Conservation (phyloP, 2,888 invertebrate species). For the Petrolisthes manimaculis region DNA sequence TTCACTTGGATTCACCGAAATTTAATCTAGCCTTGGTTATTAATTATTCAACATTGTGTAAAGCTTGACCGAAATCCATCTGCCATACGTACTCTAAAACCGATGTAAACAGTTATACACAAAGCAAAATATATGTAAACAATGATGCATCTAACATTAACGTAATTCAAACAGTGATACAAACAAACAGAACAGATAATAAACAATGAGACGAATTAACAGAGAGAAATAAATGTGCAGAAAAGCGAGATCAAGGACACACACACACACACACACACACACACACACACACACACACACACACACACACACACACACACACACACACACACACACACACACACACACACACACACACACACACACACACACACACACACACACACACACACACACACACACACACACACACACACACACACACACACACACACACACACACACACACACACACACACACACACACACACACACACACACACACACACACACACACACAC, state of each 20-base stretch:
- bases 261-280: not conserved
- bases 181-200: too few relatives aligned
- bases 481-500: conserved; percentile 8
- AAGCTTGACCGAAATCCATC: too few relatives aligned
- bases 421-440: not conserved
- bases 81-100: too few relatives aligned
- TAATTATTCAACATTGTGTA: too few relatives aligned
- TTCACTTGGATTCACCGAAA: too few relatives aligned
- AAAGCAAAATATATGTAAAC: too few relatives aligned
- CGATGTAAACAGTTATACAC: too few relatives aligned
- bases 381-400: not conserved
- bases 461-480: not conserved
- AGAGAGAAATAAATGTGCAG: not conserved
- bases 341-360: conserved; percentile 2
- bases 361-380: not conserved
- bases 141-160: too few relatives aligned
- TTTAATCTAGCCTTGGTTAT: too few relatives aligned
- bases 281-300: not conserved
- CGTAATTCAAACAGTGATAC: too few relatives aligned
- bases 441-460: not conserved
- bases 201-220: too few relatives aligned
- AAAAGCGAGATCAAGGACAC: not conserved
- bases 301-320: not conserved
- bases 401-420: not conserved
- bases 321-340: not conserved